Conservation (phyloP, 2,888 invertebrate species). For the Salticus scenicus region DNA sequence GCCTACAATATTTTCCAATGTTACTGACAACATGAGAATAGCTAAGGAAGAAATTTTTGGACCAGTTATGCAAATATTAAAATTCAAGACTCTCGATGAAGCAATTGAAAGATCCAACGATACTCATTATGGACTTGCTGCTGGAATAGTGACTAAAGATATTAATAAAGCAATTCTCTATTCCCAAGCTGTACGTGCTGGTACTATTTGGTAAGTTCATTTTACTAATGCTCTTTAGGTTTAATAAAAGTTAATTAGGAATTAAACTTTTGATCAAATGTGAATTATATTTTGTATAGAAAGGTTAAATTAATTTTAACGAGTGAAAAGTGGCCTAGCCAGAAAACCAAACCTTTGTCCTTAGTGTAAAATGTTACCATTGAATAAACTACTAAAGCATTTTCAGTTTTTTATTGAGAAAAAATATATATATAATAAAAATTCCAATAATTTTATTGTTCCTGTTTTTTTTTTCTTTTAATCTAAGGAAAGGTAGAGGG, state of each 20-base stretch:
- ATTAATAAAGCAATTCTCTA: conserved; percentile 85
- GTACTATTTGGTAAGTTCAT: conserved; percentile 71
- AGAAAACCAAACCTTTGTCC: no score
- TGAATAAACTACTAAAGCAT: no score
- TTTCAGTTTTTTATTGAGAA: no score
- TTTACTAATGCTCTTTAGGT: not conserved
- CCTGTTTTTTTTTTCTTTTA: no score
- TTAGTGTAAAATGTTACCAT: no score
- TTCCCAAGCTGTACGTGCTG: conserved; percentile 82
- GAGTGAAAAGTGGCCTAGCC: not conserved
- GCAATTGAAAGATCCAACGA: conserved; percentile 88
- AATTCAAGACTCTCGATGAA: conserved; percentile 79
- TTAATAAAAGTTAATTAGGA: no score
- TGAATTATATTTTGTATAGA: no score
- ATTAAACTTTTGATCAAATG: no score
- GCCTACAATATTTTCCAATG: conserved; percentile 76
- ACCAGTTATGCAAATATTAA: conserved; percentile 77
- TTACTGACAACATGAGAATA: conserved; percentile 76
- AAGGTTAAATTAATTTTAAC: no score
- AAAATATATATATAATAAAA: no score
- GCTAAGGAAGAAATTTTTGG: conserved; percentile 77
- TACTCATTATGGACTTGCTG: conserved; percentile 87
- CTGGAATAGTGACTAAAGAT: conserved; percentile 87
- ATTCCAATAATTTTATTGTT: no score
- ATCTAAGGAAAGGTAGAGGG: no score